phyloP scores from a whole-genome alignment of 2,797 vertebrate species.

The Steatocranus sp. region DNA sequence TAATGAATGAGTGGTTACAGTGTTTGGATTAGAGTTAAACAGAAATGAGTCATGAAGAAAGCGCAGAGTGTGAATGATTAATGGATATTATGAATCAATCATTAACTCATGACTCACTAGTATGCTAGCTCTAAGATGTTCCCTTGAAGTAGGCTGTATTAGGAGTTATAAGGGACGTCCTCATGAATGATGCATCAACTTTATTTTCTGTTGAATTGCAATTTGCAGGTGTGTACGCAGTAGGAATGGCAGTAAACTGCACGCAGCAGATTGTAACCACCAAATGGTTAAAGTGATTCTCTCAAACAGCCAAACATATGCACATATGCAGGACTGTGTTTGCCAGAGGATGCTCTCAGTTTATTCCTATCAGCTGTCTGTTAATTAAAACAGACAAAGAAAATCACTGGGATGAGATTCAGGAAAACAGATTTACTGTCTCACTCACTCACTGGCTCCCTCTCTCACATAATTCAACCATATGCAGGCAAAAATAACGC shows the following conservation, averaged over 20 bases:
- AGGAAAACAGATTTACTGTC: slow-evolving; percentile 44
- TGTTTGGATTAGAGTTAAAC: not conserved
- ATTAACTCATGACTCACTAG: not conserved
- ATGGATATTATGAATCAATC: not conserved
- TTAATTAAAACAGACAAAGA: slow-evolving; percentile 54
- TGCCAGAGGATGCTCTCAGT: slow-evolving; percentile 9
- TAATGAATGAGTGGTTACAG: not conserved
- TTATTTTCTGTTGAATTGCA: not conserved
- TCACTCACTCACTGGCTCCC: slow-evolving; percentile 1
- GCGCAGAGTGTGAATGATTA: not conserved
- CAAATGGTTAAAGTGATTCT: not conserved
- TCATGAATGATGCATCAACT: not conserved
- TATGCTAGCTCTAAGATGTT: not conserved
- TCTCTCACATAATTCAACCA: slow-evolving; percentile 37
- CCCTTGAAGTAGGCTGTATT: not conserved
- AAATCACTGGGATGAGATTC: slow-evolving; percentile 43
- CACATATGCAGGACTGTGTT: not conserved
- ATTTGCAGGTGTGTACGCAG: not conserved
- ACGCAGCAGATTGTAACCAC: not conserved
- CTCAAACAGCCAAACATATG: not conserved
- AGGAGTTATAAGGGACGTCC: not conserved
- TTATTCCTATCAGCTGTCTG: slow-evolving; percentile 38
- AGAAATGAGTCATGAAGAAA: not conserved
- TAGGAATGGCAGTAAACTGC: not conserved
- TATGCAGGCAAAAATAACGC: slow-evolving; percentile 41